Evolutionary conservation across 2,113 vertebrate species (phyloP), one percentile per base, ranked within the genome.

Genomic region (Mesitornis unicolor): DNA sequence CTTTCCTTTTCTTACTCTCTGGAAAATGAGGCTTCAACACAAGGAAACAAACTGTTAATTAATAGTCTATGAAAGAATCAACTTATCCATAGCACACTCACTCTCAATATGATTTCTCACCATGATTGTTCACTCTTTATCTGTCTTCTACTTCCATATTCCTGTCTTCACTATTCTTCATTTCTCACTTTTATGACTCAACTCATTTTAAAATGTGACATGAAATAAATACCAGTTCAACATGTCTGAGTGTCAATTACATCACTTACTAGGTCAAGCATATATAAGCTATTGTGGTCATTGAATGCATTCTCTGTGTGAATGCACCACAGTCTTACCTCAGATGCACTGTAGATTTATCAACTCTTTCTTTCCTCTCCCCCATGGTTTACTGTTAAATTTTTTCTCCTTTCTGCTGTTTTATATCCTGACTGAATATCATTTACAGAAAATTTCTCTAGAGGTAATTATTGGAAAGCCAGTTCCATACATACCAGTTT

Each of bases 41-140:
- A 28, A 70, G 45, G 51, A 93, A 94, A 83, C 70, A 96, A 95
- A 93, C 63, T 33, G 69, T 85, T 85, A 80, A 91, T 88, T 83
- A 95, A 91, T 38, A 90, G 59, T 20, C 82, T 51, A 29, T 9
- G 3, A 80, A 89, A 59, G 31, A 93, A 86, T 77, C 90, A 79
- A 82, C 26, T 91, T 93, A 40, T 11, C 75, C 38, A 28, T 31
- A 80, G 35, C 56, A 64, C 11, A 15, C 19, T 83, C 33, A 12
- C 3, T 61, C 56, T 67, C 83, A 77, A 42, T 42, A 42, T 43
- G 25, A 83, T 74, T 90, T 90, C 59, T 74, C 75, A 83, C 79
- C 22, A 35, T 29, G 54, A 76, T 65, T 6, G 0, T 84, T 93
- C 75, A 42, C 45, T 70, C 42, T 74, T 90, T 10, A 0, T 67